phyloP scores from a whole-genome alignment of 2,888 invertebrate genomes.

The Lasiommata megera region DNA sequence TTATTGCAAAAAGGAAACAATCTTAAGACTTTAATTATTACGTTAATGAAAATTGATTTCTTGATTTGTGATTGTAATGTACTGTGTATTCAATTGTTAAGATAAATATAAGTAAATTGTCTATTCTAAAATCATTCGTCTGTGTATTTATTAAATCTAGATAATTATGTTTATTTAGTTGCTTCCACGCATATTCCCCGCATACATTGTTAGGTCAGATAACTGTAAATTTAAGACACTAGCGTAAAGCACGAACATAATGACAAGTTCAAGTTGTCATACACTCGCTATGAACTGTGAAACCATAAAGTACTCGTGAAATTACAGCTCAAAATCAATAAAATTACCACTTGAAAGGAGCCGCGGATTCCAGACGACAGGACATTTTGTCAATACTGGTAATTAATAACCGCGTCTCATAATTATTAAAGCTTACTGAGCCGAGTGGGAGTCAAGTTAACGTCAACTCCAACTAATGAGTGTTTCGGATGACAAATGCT shows the following conservation, averaged over 20 bases:
- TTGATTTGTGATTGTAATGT: no score
- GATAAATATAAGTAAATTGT: no score
- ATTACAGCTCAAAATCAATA: constrained; percentile 46
- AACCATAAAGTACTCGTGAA: constrained; percentile 34
- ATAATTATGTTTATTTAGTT: neutral
- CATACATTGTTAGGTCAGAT: neutral
- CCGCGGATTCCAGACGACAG: constrained; percentile 46
- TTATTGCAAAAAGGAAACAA: no score
- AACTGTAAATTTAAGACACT: constrained; percentile 1
- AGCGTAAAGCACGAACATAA: constrained; percentile 5
- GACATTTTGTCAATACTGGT: constrained; percentile 70
- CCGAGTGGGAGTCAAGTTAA: constrained; percentile 70
- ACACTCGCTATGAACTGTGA: constrained; percentile 30
- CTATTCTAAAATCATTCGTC: no score
- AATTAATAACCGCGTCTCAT: constrained; percentile 69
- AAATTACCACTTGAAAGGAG: constrained; percentile 49
- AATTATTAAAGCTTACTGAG: constrained; percentile 73
- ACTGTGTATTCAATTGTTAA: no score
- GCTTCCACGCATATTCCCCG: neutral
- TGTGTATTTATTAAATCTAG: neutral
- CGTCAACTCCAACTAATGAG: constrained; percentile 76
- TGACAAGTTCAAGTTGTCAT: neutral
- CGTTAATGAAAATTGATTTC: no score
- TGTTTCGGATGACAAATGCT: constrained; percentile 73
- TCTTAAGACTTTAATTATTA: no score